Evolutionary conservation across 1,140 invertebrate genomes (phyloP).

Genomic region (Polypedilum pembai): DNA sequence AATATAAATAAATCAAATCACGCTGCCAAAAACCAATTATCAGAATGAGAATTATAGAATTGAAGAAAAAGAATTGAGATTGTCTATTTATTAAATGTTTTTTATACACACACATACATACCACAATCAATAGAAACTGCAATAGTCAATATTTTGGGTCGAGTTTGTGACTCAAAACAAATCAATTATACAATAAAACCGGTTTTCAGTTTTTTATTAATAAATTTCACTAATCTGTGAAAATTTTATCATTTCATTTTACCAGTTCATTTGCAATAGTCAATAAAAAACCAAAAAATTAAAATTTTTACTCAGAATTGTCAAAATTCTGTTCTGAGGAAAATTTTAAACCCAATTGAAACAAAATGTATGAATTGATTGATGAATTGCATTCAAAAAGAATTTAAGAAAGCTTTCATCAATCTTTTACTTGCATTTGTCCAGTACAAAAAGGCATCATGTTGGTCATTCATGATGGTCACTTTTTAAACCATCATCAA

Average conservation of each 20-base stretch:
- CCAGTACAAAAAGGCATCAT: constrained; percentile 19
- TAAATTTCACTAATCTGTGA: not conserved
- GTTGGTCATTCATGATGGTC: constrained; percentile 1
- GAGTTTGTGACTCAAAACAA: not conserved
- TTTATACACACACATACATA: constrained; percentile 3
- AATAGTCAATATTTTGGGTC: constrained; percentile 8
- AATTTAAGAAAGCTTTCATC: not conserved
- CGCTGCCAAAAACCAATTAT: constrained; percentile 35
- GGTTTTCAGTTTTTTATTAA: constrained; percentile 15
- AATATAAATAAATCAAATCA: constrained; percentile 35
- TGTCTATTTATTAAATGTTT: constrained; percentile 20
- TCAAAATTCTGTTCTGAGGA: not conserved
- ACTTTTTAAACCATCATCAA: not conserved
- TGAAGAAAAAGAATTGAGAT: not conserved
- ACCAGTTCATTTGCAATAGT: constrained; percentile 28
- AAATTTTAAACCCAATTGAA: not conserved
- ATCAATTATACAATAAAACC: constrained; percentile 21
- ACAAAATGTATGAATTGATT: not conserved
- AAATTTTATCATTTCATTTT: not conserved
- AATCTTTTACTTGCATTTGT: constrained; percentile 17
- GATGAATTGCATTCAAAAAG: not conserved
- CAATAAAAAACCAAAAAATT: not conserved
- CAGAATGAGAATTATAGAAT: not conserved
- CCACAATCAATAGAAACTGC: not conserved
- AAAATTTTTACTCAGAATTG: not conserved